Conservation (phyloP, 2,888 invertebrate genomes). For the Acrobasis consociella region DNA sequence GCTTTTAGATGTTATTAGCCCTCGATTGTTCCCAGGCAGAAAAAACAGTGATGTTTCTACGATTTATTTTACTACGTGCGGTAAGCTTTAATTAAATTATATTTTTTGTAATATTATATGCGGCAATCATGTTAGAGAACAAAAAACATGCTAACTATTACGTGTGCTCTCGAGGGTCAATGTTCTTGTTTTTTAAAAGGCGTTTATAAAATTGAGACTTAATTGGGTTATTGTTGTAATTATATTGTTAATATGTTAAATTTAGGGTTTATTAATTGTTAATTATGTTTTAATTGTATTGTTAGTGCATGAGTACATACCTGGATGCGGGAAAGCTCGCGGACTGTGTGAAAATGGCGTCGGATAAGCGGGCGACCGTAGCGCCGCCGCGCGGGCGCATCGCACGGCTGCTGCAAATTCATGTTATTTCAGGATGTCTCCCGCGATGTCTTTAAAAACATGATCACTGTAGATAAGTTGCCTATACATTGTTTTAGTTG, state of each 20-base stretch:
- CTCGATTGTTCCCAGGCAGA: conserved; percentile 43
- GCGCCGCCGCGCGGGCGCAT: conserved; percentile 74
- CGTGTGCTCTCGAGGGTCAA: conserved; percentile 72
- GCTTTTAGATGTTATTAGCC: conserved; percentile 73
- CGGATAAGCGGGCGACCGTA: conserved; percentile 64
- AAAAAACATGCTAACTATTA: conserved; percentile 80
- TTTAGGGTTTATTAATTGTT: conserved; percentile 22
- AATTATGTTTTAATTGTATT: conserved; percentile 34
- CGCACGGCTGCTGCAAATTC: conserved; percentile 65
- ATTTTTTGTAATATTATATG: conserved; percentile 52
- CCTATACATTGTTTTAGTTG: conserved; percentile 9
- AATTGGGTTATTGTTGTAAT: conserved; percentile 30
- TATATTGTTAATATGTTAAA: conserved; percentile 16
- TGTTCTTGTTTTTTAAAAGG: conserved; percentile 66
- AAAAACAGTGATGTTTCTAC: conserved; percentile 38
- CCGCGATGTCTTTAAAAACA: conserved; percentile 77
- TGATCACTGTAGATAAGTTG: conserved; percentile 48
- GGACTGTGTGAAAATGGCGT: conserved; percentile 79
- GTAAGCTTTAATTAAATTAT: conserved; percentile 42
- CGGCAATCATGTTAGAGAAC: conserved; percentile 63
- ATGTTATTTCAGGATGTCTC: conserved; percentile 82
- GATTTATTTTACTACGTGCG: conserved; percentile 36
- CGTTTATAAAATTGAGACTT: conserved; percentile 37
- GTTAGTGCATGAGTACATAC: conserved; percentile 57
- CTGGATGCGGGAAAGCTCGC: conserved; percentile 78